phyloP scores from a whole-genome alignment of 2,113 vertebrate genomes.

The Hippocampus mohnikei region DNA sequence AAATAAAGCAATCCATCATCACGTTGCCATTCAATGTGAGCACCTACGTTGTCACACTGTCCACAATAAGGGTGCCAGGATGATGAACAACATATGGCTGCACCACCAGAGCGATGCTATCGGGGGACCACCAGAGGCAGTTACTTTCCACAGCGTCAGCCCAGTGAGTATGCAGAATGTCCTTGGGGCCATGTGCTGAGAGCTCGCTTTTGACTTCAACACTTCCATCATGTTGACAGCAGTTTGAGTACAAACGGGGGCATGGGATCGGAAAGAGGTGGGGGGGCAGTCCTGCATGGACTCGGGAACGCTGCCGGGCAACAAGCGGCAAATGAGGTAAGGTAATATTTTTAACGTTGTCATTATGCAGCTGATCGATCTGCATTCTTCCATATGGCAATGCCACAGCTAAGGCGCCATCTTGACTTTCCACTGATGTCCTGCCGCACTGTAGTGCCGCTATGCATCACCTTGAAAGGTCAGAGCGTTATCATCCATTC shows the following conservation, averaged over 20 bases:
- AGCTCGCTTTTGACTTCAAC: conserved; percentile 2
- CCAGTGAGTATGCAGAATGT: conserved; percentile 17
- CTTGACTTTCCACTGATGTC: conserved; percentile 35
- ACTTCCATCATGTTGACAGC: conserved; percentile 26
- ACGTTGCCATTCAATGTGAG: not conserved
- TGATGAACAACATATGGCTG: not conserved
- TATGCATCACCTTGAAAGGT: conserved; percentile 40
- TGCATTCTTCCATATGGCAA: not conserved
- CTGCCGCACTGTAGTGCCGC: conserved; percentile 11
- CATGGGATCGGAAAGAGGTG: not conserved
- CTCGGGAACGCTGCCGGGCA: not conserved
- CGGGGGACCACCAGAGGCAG: not conserved
- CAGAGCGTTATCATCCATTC: conserved; percentile 18
- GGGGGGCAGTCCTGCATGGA: not conserved
- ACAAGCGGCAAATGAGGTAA: not conserved
- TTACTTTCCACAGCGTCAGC: conserved; percentile 16
- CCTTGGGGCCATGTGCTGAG: conserved; percentile 2
- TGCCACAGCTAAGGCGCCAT: not conserved
- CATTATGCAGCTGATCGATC: not conserved
- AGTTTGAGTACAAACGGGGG: not conserved
- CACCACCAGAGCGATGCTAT: conserved; percentile 5
- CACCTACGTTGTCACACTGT: not conserved
- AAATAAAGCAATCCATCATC: not conserved
- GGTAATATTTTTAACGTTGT: not conserved
- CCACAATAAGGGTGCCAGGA: not conserved